phyloP scores from a whole-genome alignment of 2,797 vertebrate species.

The Aselliscus stoliczkanus region DNA sequence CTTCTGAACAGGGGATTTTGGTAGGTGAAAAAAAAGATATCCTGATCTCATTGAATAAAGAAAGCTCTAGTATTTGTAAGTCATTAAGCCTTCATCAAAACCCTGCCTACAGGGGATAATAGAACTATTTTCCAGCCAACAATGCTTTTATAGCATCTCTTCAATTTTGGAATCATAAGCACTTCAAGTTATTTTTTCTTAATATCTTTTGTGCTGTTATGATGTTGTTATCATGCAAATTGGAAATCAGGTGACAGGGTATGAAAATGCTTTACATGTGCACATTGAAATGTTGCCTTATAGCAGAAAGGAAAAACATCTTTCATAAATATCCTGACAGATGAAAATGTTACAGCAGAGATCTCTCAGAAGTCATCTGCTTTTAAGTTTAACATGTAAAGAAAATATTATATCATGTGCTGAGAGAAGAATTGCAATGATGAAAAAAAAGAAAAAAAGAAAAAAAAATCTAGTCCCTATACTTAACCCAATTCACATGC shows the following conservation, averaged over 20 bases:
- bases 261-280: conserved; percentile 22
- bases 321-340: conserved; percentile 36
- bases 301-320: conserved; percentile 1
- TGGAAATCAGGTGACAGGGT: conserved; percentile 1
- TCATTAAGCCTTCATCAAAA: conserved; percentile 30
- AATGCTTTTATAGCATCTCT: conserved; percentile 47
- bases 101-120: conserved; percentile 26
- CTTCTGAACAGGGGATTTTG: not conserved
- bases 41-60: not conserved
- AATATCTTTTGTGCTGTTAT: conserved; percentile 34
- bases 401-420: not conserved
- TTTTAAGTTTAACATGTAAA: conserved; percentile 35
- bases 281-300: conserved; percentile 21
- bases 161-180: conserved; percentile 30
- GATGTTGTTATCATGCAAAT: conserved; percentile 46
- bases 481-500: not conserved
- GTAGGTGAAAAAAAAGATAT: not conserved
- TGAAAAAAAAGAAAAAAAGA: not conserved
- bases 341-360: conserved; percentile 37
- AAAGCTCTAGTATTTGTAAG: conserved; percentile 10
- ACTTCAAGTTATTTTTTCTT: conserved; percentile 46
- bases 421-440: not conserved
- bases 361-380: conserved; percentile 37
- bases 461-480: not conserved
- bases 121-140: conserved; percentile 29